Conservation (phyloP, 30 jellyfish, hydroid and myxozoan genomes). For the Nemopilema nomurai region DNA sequence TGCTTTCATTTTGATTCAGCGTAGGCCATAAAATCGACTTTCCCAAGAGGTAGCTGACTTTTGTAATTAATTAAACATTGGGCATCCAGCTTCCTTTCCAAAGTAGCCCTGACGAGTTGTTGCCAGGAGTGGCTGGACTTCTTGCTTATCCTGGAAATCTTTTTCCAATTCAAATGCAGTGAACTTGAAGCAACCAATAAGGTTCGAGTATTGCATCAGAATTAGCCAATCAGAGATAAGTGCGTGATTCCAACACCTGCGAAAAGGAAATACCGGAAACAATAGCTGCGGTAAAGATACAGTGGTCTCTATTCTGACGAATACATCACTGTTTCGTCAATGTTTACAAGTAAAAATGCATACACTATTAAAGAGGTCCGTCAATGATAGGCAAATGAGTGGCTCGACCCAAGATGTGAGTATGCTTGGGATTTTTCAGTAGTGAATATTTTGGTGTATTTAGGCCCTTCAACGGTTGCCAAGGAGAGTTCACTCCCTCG, state of each 20-base stretch:
- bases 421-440: neutral
- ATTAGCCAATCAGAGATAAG: constrained; percentile 1
- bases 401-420: constrained; percentile 10
- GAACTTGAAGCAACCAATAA: neutral
- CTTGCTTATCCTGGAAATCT: neutral
- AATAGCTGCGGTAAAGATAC: neutral
- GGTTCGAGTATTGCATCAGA: neutral
- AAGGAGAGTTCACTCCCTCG: neutral
- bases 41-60: no score
- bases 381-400: neutral
- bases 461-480: neutral
- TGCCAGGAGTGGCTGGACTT: no score
- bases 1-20: no score
- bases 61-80: no score
- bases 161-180: neutral
- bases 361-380: neutral
- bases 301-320: no score
- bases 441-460: neutral
- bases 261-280: neutral
- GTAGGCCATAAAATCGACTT: no score
- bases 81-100: no score
- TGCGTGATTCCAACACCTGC: neutral
- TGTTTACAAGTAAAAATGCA: neutral
- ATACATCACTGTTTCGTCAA: neutral
- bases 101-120: no score